Conservation (phyloP, 2,797 vertebrate species). For the Graptemys geographica region DNA sequence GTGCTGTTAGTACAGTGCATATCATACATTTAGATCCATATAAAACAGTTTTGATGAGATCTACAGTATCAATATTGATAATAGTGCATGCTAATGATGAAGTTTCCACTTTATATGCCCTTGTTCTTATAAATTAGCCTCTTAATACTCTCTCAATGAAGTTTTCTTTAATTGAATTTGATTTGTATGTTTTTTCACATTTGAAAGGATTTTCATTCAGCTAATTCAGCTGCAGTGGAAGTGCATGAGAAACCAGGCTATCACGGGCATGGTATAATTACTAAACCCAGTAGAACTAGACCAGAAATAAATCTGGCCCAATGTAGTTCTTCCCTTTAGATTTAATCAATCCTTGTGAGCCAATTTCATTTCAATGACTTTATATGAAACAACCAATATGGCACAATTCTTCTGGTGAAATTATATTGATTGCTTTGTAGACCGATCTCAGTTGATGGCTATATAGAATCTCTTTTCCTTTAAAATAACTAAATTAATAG, state of each 20-base stretch:
- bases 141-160: background rate
- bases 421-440: constrained; percentile 82
- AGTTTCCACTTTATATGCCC: background rate
- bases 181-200: background rate
- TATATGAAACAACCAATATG: constrained; percentile 77
- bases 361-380: constrained; percentile 74
- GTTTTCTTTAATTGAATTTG: constrained; percentile 16
- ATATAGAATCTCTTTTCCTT: constrained; percentile 64
- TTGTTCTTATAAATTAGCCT: constrained; percentile 15
- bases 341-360: constrained; percentile 73
- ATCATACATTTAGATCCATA: background rate
- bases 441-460: constrained; percentile 68
- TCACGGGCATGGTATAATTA: constrained; percentile 38
- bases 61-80: background rate
- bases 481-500: constrained; percentile 75
- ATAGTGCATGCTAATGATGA: background rate
- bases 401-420: constrained; percentile 77
- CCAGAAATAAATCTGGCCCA: constrained; percentile 46
- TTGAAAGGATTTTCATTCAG: constrained; percentile 33
- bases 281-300: constrained; percentile 58
- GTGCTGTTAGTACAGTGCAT: background rate
- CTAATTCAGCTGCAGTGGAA: constrained; percentile 1
- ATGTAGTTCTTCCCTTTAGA: constrained; percentile 76
- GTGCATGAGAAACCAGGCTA: background rate
- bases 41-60: constrained; percentile 5